These are phyloP conservation scores for Pegoplata infirma DNA, from an alignment of 2,888 invertebrate genomes.

Conservation along the genomic window DNA sequence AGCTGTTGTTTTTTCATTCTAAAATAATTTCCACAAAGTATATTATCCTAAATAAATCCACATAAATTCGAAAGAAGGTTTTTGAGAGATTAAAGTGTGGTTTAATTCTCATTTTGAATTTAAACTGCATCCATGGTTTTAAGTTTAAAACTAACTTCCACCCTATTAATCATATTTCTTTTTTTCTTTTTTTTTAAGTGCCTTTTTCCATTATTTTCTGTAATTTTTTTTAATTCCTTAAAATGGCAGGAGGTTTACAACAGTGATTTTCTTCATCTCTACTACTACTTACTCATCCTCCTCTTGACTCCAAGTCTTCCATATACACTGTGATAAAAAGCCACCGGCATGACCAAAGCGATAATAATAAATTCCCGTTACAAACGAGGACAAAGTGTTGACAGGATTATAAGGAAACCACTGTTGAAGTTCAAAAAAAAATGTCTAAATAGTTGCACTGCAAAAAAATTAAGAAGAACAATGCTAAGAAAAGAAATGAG, in stretches of 20 bases:
- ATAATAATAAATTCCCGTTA: conserved; percentile 63
- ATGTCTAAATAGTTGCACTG: conserved; percentile 37
- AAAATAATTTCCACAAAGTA: too few relatives aligned
- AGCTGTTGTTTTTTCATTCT: too few relatives aligned
- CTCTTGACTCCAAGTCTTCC: background rate
- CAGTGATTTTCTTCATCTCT: conserved; percentile 11
- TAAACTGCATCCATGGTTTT: too few relatives aligned
- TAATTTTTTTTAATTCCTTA: conserved; percentile 9
- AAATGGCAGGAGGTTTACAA: conserved; percentile 24
- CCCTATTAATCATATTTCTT: too few relatives aligned
- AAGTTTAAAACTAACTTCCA: background rate
- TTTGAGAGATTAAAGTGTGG: too few relatives aligned
- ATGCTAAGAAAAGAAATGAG: conserved; percentile 24
- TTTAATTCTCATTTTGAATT: too few relatives aligned
- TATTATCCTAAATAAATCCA: too few relatives aligned
- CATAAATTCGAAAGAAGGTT: too few relatives aligned
- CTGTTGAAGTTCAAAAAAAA: conserved; percentile 40
- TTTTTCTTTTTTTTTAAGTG: background rate
- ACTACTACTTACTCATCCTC: too few relatives aligned
- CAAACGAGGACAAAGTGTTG: conserved; percentile 60
- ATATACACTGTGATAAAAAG: conserved; percentile 1
- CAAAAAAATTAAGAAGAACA: conserved; percentile 8
- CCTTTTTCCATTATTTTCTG: background rate
- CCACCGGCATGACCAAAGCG: conserved; percentile 58
- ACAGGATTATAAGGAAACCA: conserved; percentile 63